phyloP scores from a whole-genome alignment of 92 coral and sea anemone genomes.

The Palythoa grandiflora region DNA sequence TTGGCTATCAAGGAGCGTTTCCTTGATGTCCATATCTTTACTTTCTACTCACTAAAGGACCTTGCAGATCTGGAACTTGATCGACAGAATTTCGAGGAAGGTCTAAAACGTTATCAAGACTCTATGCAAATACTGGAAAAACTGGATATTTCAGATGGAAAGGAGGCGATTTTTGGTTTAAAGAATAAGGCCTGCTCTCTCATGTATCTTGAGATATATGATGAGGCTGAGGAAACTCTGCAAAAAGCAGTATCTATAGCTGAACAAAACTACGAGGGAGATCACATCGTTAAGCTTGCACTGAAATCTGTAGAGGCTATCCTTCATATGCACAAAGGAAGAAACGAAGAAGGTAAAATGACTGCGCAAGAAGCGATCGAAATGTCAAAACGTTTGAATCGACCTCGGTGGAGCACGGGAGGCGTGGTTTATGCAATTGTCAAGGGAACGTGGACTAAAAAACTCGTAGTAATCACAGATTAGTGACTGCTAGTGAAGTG shows the following conservation, averaged over 20 bases:
- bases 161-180: constrained; percentile 41
- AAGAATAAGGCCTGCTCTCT: constrained; percentile 48
- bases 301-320: constrained; percentile 46
- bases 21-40: constrained; percentile 50
- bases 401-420: not conserved
- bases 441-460: not conserved
- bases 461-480: not conserved
- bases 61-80: constrained; percentile 42
- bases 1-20: not conserved
- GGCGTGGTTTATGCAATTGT: not conserved
- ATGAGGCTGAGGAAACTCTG: constrained; percentile 32
- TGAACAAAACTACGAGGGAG: constrained; percentile 38
- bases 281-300: constrained; percentile 29
- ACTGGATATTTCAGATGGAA: constrained; percentile 9
- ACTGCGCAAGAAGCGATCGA: constrained; percentile 22
- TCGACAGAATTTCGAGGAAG: not conserved
- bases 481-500: too few relatives aligned
- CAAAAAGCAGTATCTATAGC: constrained; percentile 25
- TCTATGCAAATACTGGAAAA: constrained; percentile 7
- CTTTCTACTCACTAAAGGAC: constrained; percentile 43
- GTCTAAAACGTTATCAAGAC: not conserved
- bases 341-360: not conserved
- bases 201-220: constrained; percentile 1
- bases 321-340: not conserved
- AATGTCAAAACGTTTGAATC: constrained; percentile 6